Conservation (phyloP, 2,797 vertebrate species). For the Sorex maritimensis region DNA sequence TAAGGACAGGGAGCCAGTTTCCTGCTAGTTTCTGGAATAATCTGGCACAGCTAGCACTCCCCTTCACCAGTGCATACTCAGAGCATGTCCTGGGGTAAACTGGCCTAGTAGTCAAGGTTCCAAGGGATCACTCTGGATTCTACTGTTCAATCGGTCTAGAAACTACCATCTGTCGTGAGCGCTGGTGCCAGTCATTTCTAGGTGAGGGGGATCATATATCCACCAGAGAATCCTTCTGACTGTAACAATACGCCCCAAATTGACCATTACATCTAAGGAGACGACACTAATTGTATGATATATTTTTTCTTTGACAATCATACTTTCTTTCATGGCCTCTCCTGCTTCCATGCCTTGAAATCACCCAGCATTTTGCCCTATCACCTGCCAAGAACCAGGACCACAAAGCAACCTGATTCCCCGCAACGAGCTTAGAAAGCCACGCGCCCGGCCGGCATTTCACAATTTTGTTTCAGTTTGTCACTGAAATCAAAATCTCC, state of each 20-base stretch:
- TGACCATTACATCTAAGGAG: constrained; percentile 54
- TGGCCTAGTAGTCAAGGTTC: constrained; percentile 34
- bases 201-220: constrained; percentile 43
- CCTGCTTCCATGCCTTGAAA: constrained; percentile 34
- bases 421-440: not conserved
- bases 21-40: constrained; percentile 23
- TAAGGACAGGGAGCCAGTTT: not conserved
- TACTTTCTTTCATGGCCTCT: constrained; percentile 20
- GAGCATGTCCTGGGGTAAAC: constrained; percentile 26
- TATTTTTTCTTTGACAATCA: constrained; percentile 40
- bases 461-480: not conserved
- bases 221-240: constrained; percentile 40
- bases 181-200: constrained; percentile 72
- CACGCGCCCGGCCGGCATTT: not conserved
- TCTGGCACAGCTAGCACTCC: not conserved
- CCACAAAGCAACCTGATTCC: constrained; percentile 26
- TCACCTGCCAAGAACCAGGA: not conserved
- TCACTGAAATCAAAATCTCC: too few relatives aligned
- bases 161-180: constrained; percentile 71
- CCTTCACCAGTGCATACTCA: not conserved
- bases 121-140: constrained; percentile 58
- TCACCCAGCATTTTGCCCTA: not conserved
- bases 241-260: constrained; percentile 35
- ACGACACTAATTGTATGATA: constrained; percentile 10
- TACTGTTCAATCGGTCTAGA: constrained; percentile 69